Base-by-base conservation (phyloP, 2,113 vertebrate genomes). In the Rhinoderma darwinii region DNA sequence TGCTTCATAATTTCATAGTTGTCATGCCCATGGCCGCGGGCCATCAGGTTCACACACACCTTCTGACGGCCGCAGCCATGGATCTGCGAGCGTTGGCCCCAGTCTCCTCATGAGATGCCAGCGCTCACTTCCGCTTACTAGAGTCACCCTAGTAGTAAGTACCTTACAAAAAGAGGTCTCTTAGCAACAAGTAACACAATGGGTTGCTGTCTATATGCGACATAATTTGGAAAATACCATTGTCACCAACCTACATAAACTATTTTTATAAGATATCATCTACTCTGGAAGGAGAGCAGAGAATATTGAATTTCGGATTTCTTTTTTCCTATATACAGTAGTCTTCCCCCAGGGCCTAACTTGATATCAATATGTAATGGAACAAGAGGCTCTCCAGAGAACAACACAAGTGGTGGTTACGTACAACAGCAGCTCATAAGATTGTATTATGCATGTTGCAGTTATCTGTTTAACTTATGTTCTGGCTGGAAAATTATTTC, bases 401-500 rank as follows among this genome's bases (percentile, higher is more conserved):
- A 25, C 47, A 27, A 54, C 43, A 73, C 37, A 81, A 80, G 50
- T 82, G 77, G 84, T 86, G 63, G 81, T 86, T 86, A 86, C 75
- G 12, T 5, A 66, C 72, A 76, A 51, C 44, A 79, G 44, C 85
- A 44, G 63, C 66, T 81, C 63, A 32, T 73, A 61, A 43, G 37
- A 39, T 39, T 59, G 59, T 82, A 82, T 32, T 59, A 82, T 72
- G 32, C 50, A 43, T 30, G 61, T 44, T 44, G 51, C 50, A n/a
- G 22, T 25, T 59, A 51, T 82, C 68, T 51, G 47, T 78, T 84
- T 56, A 72, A 47, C 63, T 37, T 84, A 75, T 74, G 82, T 22
- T 54, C 41, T 82, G 61, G 25, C 68, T 56, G 84, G 44, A 70
- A 72, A 50, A 32, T 63, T 17, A 72, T 70, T 80, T 80, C 63